phyloP scores from a whole-genome alignment of 1,140 invertebrate species.

The Lepidotrigona ventralis region DNA sequence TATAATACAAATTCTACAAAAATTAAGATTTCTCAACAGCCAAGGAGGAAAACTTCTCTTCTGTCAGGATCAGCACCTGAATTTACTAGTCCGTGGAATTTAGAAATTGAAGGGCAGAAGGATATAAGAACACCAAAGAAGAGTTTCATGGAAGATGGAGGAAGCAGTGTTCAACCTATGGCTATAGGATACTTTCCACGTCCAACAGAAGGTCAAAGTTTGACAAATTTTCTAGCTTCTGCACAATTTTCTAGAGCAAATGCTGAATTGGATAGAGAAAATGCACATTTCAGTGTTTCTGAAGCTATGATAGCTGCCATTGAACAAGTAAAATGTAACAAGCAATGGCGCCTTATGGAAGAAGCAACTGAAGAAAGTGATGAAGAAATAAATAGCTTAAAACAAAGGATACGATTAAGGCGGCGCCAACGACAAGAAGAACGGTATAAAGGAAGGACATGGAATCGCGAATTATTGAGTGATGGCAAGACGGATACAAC shows the following conservation, averaged over 20 bases:
- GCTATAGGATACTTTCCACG: conserved; percentile 83
- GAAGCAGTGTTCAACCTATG: conserved; percentile 81
- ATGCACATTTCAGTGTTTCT: conserved; percentile 92
- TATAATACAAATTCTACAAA: conserved; percentile 4
- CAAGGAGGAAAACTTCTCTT: conserved; percentile 56
- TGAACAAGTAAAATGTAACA: conserved; percentile 84
- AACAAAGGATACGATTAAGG: conserved; percentile 84
- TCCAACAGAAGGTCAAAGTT: conserved; percentile 86
- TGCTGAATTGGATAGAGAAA: conserved; percentile 91
- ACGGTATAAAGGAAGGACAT: conserved; percentile 68
- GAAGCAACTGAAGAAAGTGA: conserved; percentile 84
- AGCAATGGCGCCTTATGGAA: conserved; percentile 73
- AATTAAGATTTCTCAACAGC: conserved; percentile 34
- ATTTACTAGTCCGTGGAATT: conserved; percentile 67
- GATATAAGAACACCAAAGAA: conserved; percentile 81
- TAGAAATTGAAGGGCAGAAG: conserved; percentile 79
- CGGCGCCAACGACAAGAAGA: conserved; percentile 81
- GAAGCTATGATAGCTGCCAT: conserved; percentile 92
- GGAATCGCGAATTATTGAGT: conserved; percentile 74
- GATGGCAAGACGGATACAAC: conserved; percentile 83
- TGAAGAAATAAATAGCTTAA: conserved; percentile 85
- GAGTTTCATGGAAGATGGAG: conserved; percentile 84
- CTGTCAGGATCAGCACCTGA: conserved; percentile 71
- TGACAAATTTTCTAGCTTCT: conserved; percentile 87
- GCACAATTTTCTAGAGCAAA: conserved; percentile 86